Conservation (phyloP, 2,797 vertebrate genomes). For the Picus viridis region DNA sequence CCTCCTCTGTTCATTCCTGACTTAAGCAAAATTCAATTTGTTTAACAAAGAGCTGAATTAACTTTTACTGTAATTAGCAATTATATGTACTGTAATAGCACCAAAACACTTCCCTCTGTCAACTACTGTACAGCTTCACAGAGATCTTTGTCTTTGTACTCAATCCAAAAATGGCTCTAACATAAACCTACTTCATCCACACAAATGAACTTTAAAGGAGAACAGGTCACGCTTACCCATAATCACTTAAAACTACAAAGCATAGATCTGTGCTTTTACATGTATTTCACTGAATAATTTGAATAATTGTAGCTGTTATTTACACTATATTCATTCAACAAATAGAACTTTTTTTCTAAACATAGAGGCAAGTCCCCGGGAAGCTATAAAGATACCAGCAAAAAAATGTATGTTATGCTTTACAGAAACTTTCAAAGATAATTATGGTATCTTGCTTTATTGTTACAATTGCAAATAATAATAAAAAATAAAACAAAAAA, state of each 20-base stretch:
- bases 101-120: neutral
- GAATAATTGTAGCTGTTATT: neutral
- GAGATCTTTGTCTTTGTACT: neutral
- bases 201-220: neutral
- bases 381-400: neutral
- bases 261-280: neutral
- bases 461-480: neutral
- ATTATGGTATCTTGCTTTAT: neutral
- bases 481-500: neutral
- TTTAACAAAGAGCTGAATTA: neutral
- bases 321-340: neutral
- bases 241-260: neutral
- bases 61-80: neutral
- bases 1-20: neutral
- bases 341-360: neutral
- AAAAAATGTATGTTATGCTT: neutral
- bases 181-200: neutral
- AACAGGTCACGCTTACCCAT: neutral
- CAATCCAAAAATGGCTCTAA: neutral
- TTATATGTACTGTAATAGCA: neutral
- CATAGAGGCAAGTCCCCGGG: neutral
- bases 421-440: slow-evolving; percentile 6
- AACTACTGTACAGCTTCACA: neutral
- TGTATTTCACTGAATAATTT: neutral
- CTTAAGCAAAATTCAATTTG: neutral